phyloP scores from a whole-genome alignment of 2,113 vertebrate species.

The Corythornis cristatus region DNA sequence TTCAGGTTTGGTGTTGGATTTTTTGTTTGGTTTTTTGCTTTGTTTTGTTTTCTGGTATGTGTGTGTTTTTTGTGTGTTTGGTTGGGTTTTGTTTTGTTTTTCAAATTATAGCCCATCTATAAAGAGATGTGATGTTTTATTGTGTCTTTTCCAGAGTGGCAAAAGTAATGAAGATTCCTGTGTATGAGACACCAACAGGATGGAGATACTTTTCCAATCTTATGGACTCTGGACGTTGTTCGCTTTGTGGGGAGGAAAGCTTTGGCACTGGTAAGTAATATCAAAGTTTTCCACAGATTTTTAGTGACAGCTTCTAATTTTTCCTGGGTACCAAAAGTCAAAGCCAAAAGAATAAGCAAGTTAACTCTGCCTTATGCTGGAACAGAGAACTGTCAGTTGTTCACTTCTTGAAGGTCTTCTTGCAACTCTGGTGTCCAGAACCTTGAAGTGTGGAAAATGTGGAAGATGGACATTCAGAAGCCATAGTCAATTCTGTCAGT shows the following conservation, averaged over 20 bases:
- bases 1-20: background rate
- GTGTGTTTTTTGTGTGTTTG: too few species aligned
- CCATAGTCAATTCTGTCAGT: background rate
- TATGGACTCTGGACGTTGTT: conserved; percentile 97
- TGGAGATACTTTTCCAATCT: conserved; percentile 98
- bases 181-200: conserved; percentile 96
- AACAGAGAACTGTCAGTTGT: background rate
- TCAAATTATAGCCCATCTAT: background rate
- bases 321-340: background rate
- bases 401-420: background rate
- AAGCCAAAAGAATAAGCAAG: background rate
- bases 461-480: background rate
- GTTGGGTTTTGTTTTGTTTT: background rate
- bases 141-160: conserved; percentile 85
- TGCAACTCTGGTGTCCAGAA: background rate
- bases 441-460: background rate
- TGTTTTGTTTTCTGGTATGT: too few species aligned
- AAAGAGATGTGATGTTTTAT: background rate
- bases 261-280: conserved; percentile 91
- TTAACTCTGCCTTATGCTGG: background rate
- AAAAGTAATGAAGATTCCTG: conserved; percentile 92
- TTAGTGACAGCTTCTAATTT: background rate
- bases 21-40: too few species aligned
- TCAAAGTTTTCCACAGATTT: background rate
- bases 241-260: conserved; percentile 97